phyloP scores from a whole-genome alignment of 2,888 invertebrate genomes.

The Brachyptera risi region DNA sequence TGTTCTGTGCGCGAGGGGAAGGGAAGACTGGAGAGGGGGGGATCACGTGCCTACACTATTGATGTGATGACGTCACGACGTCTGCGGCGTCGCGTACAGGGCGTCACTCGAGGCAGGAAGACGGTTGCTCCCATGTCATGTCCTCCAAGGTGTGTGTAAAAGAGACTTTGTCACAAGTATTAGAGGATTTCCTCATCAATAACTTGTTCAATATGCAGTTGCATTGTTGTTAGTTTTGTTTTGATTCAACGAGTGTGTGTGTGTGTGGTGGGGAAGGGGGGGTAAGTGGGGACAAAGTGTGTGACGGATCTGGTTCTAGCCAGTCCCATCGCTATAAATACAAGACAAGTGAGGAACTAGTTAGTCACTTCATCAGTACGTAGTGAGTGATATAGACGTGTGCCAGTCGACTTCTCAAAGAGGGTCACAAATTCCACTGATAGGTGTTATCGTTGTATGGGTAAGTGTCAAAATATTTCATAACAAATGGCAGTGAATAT shows the following conservation, averaged over 20 bases:
- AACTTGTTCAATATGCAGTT: slow-evolving; percentile 6
- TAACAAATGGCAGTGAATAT: too few species aligned
- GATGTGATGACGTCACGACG: slow-evolving; percentile 10
- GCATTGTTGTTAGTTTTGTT: slow-evolving; percentile 17
- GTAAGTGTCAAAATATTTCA: too few species aligned
- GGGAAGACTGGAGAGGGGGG: neutral
- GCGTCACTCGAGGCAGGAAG: neutral
- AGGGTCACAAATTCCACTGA: slow-evolving; percentile 19
- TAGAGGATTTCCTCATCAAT: slow-evolving; percentile 5
- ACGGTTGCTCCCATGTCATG: neutral
- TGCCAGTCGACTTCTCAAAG: neutral
- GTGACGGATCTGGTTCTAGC: slow-evolving; percentile 27
- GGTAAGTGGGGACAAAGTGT: slow-evolving; percentile 24
- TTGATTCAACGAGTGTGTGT: neutral
- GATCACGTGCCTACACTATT: slow-evolving; percentile 4
- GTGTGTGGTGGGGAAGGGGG: slow-evolving; percentile 18
- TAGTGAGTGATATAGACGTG: neutral
- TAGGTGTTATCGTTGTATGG: slow-evolving; percentile 31
- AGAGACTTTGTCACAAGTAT: slow-evolving; percentile 6
- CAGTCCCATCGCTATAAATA: slow-evolving; percentile 28
- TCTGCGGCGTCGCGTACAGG: neutral
- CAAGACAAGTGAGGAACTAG: slow-evolving; percentile 10
- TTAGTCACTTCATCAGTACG: neutral
- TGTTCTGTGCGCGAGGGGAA: neutral
- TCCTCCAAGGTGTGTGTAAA: slow-evolving; percentile 1